These are phyloP conservation scores for Oryzias curvinotus DNA, from an alignment of 2,113 vertebrate species.

Conservation along the genomic window DNA sequence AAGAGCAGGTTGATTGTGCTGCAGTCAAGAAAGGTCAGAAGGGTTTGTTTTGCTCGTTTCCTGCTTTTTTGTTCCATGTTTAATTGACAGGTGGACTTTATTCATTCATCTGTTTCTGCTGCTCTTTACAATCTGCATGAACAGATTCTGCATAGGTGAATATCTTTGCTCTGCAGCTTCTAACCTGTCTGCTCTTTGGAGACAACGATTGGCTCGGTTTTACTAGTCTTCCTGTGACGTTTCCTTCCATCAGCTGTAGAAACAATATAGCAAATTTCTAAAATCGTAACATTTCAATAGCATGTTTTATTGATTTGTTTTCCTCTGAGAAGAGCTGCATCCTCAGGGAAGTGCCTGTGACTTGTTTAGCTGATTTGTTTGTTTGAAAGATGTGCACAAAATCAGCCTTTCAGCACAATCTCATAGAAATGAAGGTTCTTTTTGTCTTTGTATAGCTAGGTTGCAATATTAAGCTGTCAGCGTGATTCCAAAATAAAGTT, in stretches of 20 bases:
- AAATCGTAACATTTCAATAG: background rate
- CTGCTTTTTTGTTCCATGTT: background rate
- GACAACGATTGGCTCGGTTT: background rate
- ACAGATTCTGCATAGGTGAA: background rate
- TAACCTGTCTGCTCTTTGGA: background rate
- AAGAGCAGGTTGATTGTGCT: slow-evolving; percentile 6
- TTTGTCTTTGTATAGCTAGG: background rate
- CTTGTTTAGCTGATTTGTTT: background rate
- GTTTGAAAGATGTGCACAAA: slow-evolving; percentile 17
- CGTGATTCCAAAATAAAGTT: slow-evolving; percentile 15
- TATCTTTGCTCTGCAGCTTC: background rate
- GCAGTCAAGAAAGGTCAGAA: background rate
- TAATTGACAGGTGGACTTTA: background rate
- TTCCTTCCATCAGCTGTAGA: too few relatives aligned
- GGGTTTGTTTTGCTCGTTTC: background rate
- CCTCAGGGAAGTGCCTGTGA: slow-evolving; percentile 27
- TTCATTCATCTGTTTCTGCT: too few relatives aligned
- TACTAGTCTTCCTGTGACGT: background rate
- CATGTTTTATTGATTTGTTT: background rate
- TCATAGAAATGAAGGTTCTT: background rate
- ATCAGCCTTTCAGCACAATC: background rate
- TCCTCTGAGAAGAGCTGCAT: background rate
- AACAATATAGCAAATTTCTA: too few relatives aligned
- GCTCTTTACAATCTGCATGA: background rate
- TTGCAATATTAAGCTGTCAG: background rate